phyloP scores from a whole-genome alignment of 1,140 invertebrate species.

The Drosophila malerkotliana region DNA sequence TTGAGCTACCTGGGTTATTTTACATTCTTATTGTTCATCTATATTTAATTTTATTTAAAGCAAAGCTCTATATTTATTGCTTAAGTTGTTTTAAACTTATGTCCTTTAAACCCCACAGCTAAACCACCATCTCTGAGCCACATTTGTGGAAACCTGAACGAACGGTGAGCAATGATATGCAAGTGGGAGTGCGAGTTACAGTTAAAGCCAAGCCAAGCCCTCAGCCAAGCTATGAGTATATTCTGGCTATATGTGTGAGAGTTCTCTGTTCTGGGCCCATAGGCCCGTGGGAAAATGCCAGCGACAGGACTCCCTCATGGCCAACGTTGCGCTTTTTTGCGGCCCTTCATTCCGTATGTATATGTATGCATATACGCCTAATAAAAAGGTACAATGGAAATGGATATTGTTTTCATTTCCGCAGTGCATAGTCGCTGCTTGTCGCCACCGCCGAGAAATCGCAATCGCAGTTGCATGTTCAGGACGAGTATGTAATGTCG shows the following conservation, averaged over 20 bases:
- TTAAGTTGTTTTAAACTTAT: too few relatives aligned
- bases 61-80: too few relatives aligned
- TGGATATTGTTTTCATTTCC: conserved; percentile 82
- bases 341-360: conserved; percentile 32
- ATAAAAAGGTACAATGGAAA: conserved; percentile 78
- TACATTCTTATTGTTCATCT: too few relatives aligned
- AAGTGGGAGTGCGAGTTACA: conserved; percentile 38
- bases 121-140: conserved; percentile 20
- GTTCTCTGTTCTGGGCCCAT: neutral
- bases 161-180: conserved; percentile 8
- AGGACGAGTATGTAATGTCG: conserved; percentile 44
- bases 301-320: conserved; percentile 66
- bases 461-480: conserved; percentile 26
- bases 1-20: too few relatives aligned
- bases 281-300: conserved; percentile 43
- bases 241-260: conserved; percentile 4
- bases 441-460: conserved; percentile 7
- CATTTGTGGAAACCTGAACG: neutral
- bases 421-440: conserved; percentile 41
- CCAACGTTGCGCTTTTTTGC: conserved; percentile 64
- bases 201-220: conserved; percentile 34
- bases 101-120: neutral
- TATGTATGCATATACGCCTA: conserved; percentile 37
- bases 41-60: too few relatives aligned
- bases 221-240: neutral